Base-by-base conservation (phyloP, 2,888 invertebrate species). In the Candidula unifasciata region DNA sequence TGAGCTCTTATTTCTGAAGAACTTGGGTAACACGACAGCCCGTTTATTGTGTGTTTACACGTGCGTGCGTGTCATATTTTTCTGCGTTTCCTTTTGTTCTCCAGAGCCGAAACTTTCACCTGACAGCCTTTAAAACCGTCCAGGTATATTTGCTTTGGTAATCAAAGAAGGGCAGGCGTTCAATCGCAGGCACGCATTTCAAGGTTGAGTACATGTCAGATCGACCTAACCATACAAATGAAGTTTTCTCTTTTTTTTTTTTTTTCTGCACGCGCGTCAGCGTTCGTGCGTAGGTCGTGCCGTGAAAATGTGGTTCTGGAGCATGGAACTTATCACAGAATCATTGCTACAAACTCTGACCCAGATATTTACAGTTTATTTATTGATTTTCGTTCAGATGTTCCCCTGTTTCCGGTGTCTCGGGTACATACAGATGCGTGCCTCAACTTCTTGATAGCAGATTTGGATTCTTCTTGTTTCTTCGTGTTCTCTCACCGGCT, bases 191-290 rank as follows among this genome's bases (percentile, higher is more conserved):
- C 74, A 54, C 54, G 54, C 8, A 33, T 54, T 74, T 30, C 74
- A 74, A 74, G 74, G 74, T 44, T 21, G 54, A 54, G 74, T 27
- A 30, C 54, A 74, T 74, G 74, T 74, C 74, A 74, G 54, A 52
- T 6, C n/a, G 74, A 74, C 74, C 54, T 18, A 18, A 30, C 27
- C 33, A 16, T 18, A 0, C 3, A 33, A 27, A 1, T 21, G n/a
- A 60, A 44, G 44, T 44, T 44, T 44, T 44, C 44, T 44, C 13
- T 44, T 44, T 44, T 16, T 33, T 74, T 52, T 44, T 44, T 44
- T 16, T 33, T 74, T 52, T 74, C 30, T 18, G 27, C n/a, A 27
- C 74, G 54, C 74, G 30, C 54, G 54, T 27, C 16, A 74, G 54
- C 30, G 21, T 54, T 54, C 54, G 21, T 30, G 30, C 74, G 52